phyloP scores from a whole-genome alignment of 2,888 invertebrate genomes.

The Sinhomidia bicolor region DNA sequence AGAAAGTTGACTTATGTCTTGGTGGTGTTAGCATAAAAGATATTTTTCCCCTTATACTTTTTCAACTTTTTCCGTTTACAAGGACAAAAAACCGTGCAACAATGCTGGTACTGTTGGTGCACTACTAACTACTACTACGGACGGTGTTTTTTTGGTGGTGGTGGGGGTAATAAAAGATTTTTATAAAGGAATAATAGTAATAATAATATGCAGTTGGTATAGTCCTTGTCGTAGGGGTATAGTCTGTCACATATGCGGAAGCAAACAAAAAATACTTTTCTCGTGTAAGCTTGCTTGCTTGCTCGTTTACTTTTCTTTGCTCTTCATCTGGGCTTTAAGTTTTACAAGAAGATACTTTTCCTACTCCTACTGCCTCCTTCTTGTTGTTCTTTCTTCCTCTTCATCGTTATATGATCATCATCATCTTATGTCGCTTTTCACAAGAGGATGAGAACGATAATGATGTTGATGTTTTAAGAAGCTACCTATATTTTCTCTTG shows the following conservation, averaged over 20 bases:
- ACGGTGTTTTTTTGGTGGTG: no score
- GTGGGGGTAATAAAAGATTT: not conserved
- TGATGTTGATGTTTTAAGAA: constrained; percentile 51
- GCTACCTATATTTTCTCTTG: not conserved
- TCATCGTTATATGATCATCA: not conserved
- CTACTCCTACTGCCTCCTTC: constrained; percentile 23
- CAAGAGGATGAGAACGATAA: constrained; percentile 39
- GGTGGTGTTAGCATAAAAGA: not conserved
- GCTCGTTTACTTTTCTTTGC: constrained; percentile 24
- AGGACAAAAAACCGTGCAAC: not conserved
- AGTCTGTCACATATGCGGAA: constrained; percentile 25
- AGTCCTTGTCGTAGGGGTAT: not conserved
- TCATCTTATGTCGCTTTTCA: constrained; percentile 46
- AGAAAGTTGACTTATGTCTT: not conserved
- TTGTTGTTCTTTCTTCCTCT: constrained; percentile 21
- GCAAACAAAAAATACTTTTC: constrained; percentile 38
- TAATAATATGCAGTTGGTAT: no score
- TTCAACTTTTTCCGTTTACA: not conserved
- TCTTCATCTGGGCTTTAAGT: constrained; percentile 16
- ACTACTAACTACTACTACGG: not conserved
- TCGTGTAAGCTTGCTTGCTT: constrained; percentile 15
- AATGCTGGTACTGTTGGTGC: not conserved
- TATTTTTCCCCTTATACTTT: not conserved
- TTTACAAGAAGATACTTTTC: constrained; percentile 26
- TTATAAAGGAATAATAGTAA: not conserved